A percentile compares a stretch with the other conserved stretches of the same genome.
phyloP scores from a whole-genome alignment of 2,797 vertebrate species.

The Iguana delicatissima region DNA sequence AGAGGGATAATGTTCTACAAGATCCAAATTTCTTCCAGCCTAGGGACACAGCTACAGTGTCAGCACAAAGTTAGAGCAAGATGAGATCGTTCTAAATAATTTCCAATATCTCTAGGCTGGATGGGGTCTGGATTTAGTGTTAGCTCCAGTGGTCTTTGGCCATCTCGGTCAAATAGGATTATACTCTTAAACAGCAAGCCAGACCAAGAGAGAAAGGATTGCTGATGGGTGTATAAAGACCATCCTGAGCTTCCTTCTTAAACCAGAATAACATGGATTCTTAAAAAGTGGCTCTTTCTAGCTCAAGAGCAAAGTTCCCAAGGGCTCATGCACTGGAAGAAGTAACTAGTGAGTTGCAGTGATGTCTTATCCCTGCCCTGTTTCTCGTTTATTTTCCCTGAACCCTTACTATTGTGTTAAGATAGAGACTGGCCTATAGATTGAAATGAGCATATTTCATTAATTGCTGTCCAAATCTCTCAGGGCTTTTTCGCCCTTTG shows the following conservation, averaged over 20 bases:
- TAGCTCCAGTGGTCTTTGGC: too few species aligned
- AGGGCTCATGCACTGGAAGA: neutral
- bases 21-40: too few species aligned
- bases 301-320: neutral
- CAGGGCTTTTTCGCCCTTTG: too few species aligned
- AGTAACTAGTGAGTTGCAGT: neutral
- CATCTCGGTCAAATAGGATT: too few species aligned
- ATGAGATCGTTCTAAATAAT: too few species aligned
- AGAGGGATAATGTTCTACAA: too few species aligned
- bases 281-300: neutral
- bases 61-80: too few species aligned
- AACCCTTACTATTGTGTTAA: neutral
- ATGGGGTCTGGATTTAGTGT: too few species aligned
- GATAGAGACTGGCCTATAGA: constrained; percentile 3
- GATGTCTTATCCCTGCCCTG: neutral
- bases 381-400: neutral
- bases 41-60: too few species aligned
- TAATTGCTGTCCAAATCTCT: constrained; percentile 18
- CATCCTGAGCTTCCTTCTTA: neutral
- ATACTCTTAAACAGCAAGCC: neutral
- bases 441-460: constrained; percentile 15
- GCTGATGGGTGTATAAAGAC: neutral
- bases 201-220: neutral
- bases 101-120: too few species aligned
- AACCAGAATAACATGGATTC: neutral